Evolutionary conservation across 2,797 vertebrate genomes (phyloP).

Genomic region (Pterois miles): DNA sequence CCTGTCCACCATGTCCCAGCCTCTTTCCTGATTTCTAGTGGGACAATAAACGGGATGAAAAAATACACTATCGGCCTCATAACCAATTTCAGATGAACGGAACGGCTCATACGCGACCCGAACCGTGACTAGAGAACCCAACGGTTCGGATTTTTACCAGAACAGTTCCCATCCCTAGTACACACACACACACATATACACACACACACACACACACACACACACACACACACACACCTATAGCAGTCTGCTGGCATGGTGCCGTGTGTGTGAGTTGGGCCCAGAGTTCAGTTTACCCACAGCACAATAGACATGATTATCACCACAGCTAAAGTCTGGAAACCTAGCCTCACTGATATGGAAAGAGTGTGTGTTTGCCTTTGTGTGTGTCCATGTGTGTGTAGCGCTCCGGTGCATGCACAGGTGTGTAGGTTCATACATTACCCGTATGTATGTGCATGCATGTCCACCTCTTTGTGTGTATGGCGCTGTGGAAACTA

Average conservation of each 20-base stretch:
- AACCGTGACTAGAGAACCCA: no score
- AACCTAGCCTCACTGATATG: constrained; percentile 47
- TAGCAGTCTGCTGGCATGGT: constrained; percentile 36
- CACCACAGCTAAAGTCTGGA: constrained; percentile 48
- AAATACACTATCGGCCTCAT: no score
- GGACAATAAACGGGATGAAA: no score
- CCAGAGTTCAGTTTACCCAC: constrained; percentile 62
- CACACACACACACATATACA: constrained; percentile 4
- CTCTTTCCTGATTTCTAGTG: no score
- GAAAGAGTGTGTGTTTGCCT: constrained; percentile 2
- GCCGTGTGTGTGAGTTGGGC: constrained; percentile 25
- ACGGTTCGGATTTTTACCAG: no score
- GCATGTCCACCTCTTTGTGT: background rate
- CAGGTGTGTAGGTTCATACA: background rate
- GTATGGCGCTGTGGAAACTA: background rate
- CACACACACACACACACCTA: constrained; percentile 33
- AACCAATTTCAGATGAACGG: no score
- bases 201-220: background rate
- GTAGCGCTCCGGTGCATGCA: background rate
- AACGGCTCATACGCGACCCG: no score
- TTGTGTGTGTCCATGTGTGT: background rate
- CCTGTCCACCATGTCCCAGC: no score
- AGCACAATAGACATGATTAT: constrained; percentile 59
- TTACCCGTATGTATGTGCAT: background rate
- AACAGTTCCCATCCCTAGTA: no score